Evolutionary conservation across 2,797 vertebrate species (phyloP), one percentile per base, ranked within the genome.

Genomic region (Salmo trutta): DNA sequence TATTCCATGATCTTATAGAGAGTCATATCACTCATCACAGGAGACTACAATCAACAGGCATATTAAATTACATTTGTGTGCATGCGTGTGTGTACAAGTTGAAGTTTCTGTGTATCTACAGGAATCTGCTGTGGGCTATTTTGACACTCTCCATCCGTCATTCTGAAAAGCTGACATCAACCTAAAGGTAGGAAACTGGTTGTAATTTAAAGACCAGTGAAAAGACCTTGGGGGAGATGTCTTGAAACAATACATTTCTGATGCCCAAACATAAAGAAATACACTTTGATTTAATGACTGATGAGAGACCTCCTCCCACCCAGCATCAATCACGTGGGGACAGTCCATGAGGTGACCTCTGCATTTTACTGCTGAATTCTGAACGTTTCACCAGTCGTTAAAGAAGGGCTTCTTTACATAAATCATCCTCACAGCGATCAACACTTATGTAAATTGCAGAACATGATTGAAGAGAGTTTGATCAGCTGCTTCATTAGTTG

Each of bases 401-500:
- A 76, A 82, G 72, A 70, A 10, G 36, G 81, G 73, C 77, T 80
- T 84, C 76, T 71, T 70, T 68, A 24, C 64, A 77, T 85, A 65
- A 88, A 87, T 87, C 82, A 82, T 77, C 36, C 10, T 74, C 54
- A 2, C 36, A 7, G 62, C 71, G 75, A 77, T 77, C 81, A 3
- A 62, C 15, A 73, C 78, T 85, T 73, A 8, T 82, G 77, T 73
- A 87, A 88, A 84, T 79, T 76, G 33, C 75, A 41, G 53, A 7
- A 1, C 74, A 7, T 77, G 78, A 81, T 86, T 79, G 29, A 80
- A 77, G 36, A 53, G 72, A 59, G 77, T 83, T 82, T 87, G 80
- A 84, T 86, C 51, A 24, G 81, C 70, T 1, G 68, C 79, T 85
- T 79, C 80, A 90, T 89, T 88, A 82, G 83, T 80, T 36, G n/a